Percentiles rank a stretch among this genome's conserved stretches.
Conservation (phyloP, 1,140 invertebrate genomes). For the Phortica variegata region DNA sequence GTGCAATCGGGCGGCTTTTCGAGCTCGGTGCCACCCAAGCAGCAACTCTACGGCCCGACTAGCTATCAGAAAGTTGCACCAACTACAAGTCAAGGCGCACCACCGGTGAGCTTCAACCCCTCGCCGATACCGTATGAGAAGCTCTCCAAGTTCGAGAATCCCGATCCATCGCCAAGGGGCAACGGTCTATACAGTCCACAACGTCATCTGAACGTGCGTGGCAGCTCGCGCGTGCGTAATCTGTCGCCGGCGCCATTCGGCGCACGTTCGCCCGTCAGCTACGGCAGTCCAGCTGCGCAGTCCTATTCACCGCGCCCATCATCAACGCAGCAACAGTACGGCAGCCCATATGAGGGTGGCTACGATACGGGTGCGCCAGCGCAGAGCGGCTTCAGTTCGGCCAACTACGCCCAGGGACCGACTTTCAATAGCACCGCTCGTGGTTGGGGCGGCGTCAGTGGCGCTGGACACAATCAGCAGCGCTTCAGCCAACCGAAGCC, state of each 20-base stretch:
- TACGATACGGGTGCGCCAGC: no score
- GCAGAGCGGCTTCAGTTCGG: not conserved
- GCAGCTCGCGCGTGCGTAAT: conserved; percentile 23
- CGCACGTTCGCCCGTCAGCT: not conserved
- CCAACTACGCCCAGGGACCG: conserved; percentile 32
- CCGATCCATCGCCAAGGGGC: not conserved
- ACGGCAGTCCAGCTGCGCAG: not conserved
- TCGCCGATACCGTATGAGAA: conserved; percentile 44
- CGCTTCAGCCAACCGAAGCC: not conserved
- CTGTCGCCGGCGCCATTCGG: conserved; percentile 26
- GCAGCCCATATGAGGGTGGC: no score
- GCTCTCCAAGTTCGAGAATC: conserved; percentile 40
- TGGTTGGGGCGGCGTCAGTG: conserved; percentile 63
- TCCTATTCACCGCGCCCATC: conserved; percentile 3
- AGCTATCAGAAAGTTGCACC: conserved; percentile 23
- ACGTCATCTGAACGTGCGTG: conserved; percentile 11
- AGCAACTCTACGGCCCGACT: conserved; percentile 15
- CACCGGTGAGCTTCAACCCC: conserved; percentile 38
- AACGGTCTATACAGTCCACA: conserved; percentile 22
- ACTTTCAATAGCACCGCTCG: conserved; percentile 82
- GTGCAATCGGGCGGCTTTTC: conserved; percentile 4
- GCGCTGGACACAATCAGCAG: not conserved
- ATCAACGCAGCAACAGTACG: conserved; percentile 3
- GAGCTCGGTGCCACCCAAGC: conserved; percentile 11
- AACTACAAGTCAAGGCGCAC: not conserved